Conservation (phyloP, 2,113 vertebrate species). For the Lepus europaeus region DNA sequence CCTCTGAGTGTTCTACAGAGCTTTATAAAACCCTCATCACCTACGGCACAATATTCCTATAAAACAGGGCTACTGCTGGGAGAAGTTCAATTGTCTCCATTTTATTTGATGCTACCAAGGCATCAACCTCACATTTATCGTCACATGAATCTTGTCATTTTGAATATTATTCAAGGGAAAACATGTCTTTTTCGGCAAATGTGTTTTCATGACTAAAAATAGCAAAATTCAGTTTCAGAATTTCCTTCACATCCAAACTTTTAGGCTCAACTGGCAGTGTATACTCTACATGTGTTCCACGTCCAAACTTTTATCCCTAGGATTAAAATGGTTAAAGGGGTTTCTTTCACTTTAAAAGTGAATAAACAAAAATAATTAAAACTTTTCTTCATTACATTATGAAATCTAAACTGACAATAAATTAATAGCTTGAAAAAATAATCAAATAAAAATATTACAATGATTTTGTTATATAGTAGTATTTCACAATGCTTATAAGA, state of each 20-base stretch:
- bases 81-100: not conserved
- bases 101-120: not conserved
- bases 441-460: not conserved
- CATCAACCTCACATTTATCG: not conserved
- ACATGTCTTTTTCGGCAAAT: not conserved
- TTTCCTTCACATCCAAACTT: not conserved
- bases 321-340: not conserved
- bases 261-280: too few species aligned
- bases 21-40: slow-evolving; percentile 34
- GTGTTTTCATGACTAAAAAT: not conserved
- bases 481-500: not conserved
- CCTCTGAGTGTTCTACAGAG: not conserved
- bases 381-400: not conserved
- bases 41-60: not conserved
- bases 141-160: slow-evolving; percentile 18
- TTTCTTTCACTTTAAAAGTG: not conserved
- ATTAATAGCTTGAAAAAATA: not conserved
- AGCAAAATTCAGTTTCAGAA: not conserved
- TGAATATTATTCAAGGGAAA: not conserved
- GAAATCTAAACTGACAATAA: not conserved
- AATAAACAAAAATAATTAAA: not conserved
- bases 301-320: not conserved
- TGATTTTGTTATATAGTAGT: not conserved
- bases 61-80: not conserved
- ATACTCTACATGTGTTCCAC: not conserved